Evolutionary conservation across 2,888 invertebrate species (phyloP), one percentile per base, ranked within the genome.

Genomic region (Pristionchus fissidentatus): DNA sequence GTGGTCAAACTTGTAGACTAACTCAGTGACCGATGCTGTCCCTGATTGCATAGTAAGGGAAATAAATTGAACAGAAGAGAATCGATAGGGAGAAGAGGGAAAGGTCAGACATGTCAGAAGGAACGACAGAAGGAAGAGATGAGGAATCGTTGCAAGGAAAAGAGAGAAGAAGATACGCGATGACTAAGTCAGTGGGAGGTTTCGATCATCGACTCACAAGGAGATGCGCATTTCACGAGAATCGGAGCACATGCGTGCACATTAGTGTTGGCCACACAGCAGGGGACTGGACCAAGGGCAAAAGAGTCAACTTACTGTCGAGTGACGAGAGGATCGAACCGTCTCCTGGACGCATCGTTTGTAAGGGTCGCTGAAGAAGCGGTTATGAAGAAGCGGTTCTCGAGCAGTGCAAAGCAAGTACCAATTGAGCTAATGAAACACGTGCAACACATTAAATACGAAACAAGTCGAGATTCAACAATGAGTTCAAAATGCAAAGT

Each of bases 321-420:
- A 81, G 75, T 22, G 49, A 80, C 35, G 55, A 84, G 38, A 75
- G 79, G 19, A 73, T 46, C 35, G 73, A 78, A 35, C 52, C 43
- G 78, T 79, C 73, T 29, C 79, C 57, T 46, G 52, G 38, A 66
- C 73, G 73, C 29, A 73, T 83, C 35, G 52, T 38, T 22, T 26
- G 62, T n/a, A 60, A 7, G 57, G 57, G 57, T 7, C 26, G 57
- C 57, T 3, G 32, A 1, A 57, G 22, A 29, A 3, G 26, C 29
- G 52, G n/a, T 15, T 4, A 52, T 4, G 52, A 22, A 3, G n/a
- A 13, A 52, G 19, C 22, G 52, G 19, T 43, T 55, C 8, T 70
- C 15, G 41, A 38, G 32, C 29, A 10, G 70, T 35, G 41, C 13
- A 32, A 10, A 15, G 5, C 13, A 57, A 10, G 10, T 10, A 32